phyloP scores from a whole-genome alignment of 2,797 vertebrate genomes.

The Eulemur coronatus region DNA sequence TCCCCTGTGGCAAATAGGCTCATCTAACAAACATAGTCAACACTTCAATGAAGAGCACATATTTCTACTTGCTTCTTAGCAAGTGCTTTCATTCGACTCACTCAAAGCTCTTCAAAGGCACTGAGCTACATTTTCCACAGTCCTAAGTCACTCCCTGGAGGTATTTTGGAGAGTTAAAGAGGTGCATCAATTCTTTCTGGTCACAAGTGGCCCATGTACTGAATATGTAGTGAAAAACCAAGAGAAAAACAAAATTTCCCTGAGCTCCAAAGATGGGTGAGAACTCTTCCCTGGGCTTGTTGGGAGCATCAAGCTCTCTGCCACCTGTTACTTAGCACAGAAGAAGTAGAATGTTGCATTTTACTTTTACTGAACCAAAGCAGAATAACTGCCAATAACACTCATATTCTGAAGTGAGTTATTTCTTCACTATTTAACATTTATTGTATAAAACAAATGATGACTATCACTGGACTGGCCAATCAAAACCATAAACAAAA shows the following conservation, averaged over 20 bases:
- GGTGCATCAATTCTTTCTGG: slow-evolving; percentile 16
- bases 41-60: slow-evolving; percentile 31
- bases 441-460: slow-evolving; percentile 49
- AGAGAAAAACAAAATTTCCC: slow-evolving; percentile 38
- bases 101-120: slow-evolving; percentile 50
- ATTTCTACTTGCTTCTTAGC: slow-evolving; percentile 28
- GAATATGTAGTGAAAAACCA: background rate
- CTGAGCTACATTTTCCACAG: background rate
- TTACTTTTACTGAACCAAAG: slow-evolving; percentile 49
- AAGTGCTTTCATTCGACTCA: slow-evolving; percentile 21
- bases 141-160: slow-evolving; percentile 32
- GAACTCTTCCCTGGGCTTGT: background rate
- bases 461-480: slow-evolving; percentile 35
- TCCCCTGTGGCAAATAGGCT: background rate
- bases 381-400: background rate
- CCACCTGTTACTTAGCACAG: background rate
- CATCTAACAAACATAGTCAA: slow-evolving; percentile 36
- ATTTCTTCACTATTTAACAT: slow-evolving; percentile 67
- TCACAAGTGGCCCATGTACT: background rate
- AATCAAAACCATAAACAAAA: slow-evolving; percentile 65
- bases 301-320: background rate
- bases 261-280: background rate
- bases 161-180: slow-evolving; percentile 30
- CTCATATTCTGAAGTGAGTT: slow-evolving; percentile 64
- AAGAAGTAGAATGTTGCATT: background rate